Conservation (phyloP, 2,888 invertebrate genomes). For the Lochmaea capreae region DNA sequence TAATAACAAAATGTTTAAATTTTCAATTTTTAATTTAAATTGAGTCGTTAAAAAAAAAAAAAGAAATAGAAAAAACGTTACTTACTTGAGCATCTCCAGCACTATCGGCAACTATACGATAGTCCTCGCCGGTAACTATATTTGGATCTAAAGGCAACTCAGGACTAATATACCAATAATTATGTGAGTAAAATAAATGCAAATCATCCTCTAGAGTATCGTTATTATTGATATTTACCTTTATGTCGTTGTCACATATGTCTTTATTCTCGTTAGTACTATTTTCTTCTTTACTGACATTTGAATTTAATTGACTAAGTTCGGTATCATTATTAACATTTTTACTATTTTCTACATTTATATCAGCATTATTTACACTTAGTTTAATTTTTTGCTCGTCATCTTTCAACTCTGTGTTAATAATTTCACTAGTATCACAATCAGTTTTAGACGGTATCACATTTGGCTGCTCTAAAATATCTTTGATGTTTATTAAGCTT, state of each 20-base stretch:
- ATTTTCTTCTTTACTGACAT: slow-evolving; percentile 27
- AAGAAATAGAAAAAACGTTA: slow-evolving; percentile 11
- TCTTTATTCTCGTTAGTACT: slow-evolving; percentile 25
- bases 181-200: slow-evolving; percentile 68
- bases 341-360: slow-evolving; percentile 31
- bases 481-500: slow-evolving; percentile 20
- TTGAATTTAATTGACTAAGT: slow-evolving; percentile 33
- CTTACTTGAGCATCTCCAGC: slow-evolving; percentile 37
- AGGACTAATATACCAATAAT: slow-evolving; percentile 70
- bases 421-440: slow-evolving; percentile 48
- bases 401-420: slow-evolving; percentile 44
- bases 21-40: neutral
- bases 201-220: slow-evolving; percentile 59
- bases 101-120: slow-evolving; percentile 12
- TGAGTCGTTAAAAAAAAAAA: neutral
- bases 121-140: slow-evolving; percentile 58
- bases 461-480: slow-evolving; percentile 30
- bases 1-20: too few species aligned
- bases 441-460: slow-evolving; percentile 45
- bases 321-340: slow-evolving; percentile 29
- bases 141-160: slow-evolving; percentile 66
- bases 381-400: slow-evolving; percentile 40
- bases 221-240: slow-evolving; percentile 50
- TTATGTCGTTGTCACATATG: slow-evolving; percentile 35
- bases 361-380: slow-evolving; percentile 23